Evolutionary conservation across 2,888 invertebrate genomes (phyloP), one percentile per base, ranked within the genome.

Genomic region (Blera fallax): DNA sequence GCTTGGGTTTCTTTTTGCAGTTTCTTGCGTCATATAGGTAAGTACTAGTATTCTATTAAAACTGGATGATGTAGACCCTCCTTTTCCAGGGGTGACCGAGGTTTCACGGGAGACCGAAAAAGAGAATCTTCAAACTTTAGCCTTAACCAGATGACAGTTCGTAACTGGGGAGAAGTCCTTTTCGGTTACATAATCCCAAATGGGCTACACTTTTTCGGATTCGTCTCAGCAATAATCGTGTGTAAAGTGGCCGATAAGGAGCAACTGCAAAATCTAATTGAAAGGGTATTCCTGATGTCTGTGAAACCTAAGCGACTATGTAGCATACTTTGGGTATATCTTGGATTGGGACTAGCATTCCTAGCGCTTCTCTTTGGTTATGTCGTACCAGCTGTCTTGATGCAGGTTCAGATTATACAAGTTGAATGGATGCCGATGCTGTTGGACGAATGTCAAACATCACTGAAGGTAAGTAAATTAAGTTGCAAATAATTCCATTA

Each of bases 211-310:
- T 93, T 97, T 72, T 87, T 93, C 54, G 96, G 96, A 11, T 97
- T 96, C 89, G 88, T 96, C 14, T 95, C 96, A 87, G 95, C 96
- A 0, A 93, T 96, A 69, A 94, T 95, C 89, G 93, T 96, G 64
- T 96, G 96, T 90, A 93, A 96, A 88, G 94, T 95, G 87, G 94
- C 95, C 34, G 96, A 97, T 90, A 96, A 96, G 90, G 97, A 97
- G 90, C 96, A 97, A 89, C 91, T 97, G 65, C 96, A 96, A 88
- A 96, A 96, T 92, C 93, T 97, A 62, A 96, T 97, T 94, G 97
- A 97, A 91, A 93, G 96, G 88, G 96, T 95, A 0, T 97, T 97
- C 90, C 92, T 97, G 37, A 92, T 96, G 80, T 95, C 96, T 0
- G 92, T 94, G 24, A 95, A 95, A 88, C 96, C 96, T 54, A 95